Percentiles rank a stretch among this genome's conserved stretches.
Evolutionary conservation across 2,113 vertebrate species (phyloP).

Genomic region (Melanerpes aurifrons): DNA sequence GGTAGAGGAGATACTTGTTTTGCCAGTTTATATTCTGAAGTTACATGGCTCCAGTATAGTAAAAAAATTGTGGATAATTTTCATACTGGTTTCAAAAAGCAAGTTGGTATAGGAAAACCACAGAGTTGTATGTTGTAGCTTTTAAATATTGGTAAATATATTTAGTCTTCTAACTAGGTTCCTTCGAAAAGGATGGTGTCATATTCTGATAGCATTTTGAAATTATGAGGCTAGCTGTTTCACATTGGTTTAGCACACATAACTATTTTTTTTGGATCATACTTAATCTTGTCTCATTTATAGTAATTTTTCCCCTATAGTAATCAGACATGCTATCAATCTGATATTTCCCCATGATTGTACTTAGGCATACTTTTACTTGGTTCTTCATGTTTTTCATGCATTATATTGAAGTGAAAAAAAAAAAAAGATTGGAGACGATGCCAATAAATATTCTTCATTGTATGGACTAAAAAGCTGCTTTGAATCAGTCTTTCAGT

Average conservation of each 20-base stretch:
- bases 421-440: background rate
- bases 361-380: background rate
- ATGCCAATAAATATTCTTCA: background rate
- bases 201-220: background rate
- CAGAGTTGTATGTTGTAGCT: rapidly evolving
- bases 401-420: background rate
- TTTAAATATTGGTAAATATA: background rate
- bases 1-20: background rate
- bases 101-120: background rate
- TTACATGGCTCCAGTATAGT: background rate
- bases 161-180: background rate
- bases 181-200: background rate
- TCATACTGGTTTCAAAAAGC: background rate
- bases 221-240: background rate
- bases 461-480: background rate
- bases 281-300: background rate
- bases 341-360: background rate
- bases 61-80: background rate
- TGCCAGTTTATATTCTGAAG: background rate
- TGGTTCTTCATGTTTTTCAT: background rate
- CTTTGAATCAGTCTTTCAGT: background rate
- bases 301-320: background rate
- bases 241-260: rapidly evolving
- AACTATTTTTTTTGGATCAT: background rate
- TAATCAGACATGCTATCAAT: background rate